Percentiles rank a stretch among this genome's conserved stretches.
These are phyloP conservation scores for Pachydiplax longipennis DNA, from an alignment of 2,888 invertebrate genomes.

Conservation along the genomic window DNA sequence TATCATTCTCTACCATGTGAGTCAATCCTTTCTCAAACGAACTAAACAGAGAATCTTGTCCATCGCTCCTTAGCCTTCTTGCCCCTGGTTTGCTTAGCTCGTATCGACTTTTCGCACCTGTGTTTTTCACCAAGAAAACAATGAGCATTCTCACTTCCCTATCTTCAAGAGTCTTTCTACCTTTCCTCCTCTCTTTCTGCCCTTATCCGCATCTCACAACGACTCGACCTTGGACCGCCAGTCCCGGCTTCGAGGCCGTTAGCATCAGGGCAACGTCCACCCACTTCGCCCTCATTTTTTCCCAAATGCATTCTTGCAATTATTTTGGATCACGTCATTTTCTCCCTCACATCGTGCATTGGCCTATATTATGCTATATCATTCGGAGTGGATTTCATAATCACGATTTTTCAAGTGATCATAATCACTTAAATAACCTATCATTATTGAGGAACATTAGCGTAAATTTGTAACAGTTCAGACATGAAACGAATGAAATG, in stretches of 20 bases:
- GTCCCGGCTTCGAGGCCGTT: slow-evolving; percentile 41
- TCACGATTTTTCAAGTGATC: not conserved
- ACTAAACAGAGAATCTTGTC: too few species aligned
- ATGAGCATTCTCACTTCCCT: not conserved
- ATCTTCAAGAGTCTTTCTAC: not conserved
- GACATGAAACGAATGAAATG: too few species aligned
- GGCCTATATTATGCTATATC: not conserved
- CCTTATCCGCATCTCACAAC: slow-evolving; percentile 12
- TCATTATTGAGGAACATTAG: too few species aligned
- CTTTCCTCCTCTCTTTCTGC: not conserved
- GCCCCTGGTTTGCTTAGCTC: not conserved
- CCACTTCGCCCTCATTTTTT: not conserved
- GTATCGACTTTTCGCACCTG: not conserved
- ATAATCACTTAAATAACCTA: not conserved
- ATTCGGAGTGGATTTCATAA: not conserved
- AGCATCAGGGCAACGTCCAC: slow-evolving; percentile 11
- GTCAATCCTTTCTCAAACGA: too few species aligned
- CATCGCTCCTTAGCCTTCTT: not conserved
- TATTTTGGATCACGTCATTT: not conserved
- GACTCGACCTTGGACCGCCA: slow-evolving; percentile 35
- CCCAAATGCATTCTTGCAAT: not conserved
- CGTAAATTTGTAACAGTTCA: too few species aligned
- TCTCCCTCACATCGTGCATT: not conserved
- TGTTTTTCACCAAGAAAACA: too few species aligned
- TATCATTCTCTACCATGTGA: too few species aligned